phyloP scores from a whole-genome alignment of 2,797 vertebrate genomes.

The Cynodonichthys magdalenae region DNA sequence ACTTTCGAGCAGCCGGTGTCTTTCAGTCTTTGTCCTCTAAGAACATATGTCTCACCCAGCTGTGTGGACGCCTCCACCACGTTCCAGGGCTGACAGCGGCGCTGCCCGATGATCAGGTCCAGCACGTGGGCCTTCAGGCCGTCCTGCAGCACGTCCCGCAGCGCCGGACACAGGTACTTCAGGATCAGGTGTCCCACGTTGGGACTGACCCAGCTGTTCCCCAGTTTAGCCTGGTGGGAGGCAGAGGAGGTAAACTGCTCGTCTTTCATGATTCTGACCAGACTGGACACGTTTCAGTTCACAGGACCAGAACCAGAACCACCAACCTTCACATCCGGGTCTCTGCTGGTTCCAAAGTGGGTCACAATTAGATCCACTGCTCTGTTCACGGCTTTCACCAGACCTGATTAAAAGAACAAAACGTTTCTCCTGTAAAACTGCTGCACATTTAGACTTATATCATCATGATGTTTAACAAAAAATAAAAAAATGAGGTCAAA shows the following conservation, averaged over 20 bases:
- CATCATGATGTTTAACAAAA: no score
- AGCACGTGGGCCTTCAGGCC: slow-evolving; percentile 91
- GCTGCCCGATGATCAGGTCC: slow-evolving; percentile 94
- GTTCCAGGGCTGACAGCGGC: slow-evolving; percentile 93
- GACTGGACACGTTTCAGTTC: no score
- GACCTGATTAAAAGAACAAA: slow-evolving; percentile 65
- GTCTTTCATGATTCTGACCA: no score
- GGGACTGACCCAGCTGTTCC: slow-evolving; percentile 97
- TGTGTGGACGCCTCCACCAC: slow-evolving; percentile 95
- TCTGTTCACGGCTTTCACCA: slow-evolving; percentile 94
- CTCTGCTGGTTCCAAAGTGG: slow-evolving; percentile 94
- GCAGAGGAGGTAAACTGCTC: background rate
- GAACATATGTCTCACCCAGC: slow-evolving; percentile 79
- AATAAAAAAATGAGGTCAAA: no score
- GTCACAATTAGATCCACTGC: slow-evolving; percentile 97
- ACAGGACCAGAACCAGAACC: background rate
- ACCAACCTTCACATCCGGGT: slow-evolving; percentile 92
- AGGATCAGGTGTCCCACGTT: slow-evolving; percentile 95
- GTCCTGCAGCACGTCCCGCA: slow-evolving; percentile 89
- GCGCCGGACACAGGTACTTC: slow-evolving; percentile 96
- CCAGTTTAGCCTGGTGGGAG: slow-evolving; percentile 88
- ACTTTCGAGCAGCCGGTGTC: no score
- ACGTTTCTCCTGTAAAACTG: no score
- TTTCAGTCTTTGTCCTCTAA: no score
- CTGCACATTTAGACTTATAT: no score